phyloP scores from a whole-genome alignment of 2,113 vertebrate genomes.

The Amblyornis subalaris region DNA sequence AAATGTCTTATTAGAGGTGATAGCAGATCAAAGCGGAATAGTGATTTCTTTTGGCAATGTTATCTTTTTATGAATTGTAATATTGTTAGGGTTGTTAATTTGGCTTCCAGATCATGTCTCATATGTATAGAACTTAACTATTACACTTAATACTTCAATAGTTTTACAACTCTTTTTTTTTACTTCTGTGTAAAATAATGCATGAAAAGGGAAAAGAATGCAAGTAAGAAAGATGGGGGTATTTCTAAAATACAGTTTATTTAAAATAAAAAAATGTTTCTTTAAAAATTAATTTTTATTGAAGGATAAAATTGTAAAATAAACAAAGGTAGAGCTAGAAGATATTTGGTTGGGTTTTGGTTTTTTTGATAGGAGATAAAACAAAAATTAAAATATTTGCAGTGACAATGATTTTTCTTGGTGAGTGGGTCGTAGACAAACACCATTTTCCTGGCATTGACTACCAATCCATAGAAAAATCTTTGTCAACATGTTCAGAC shows the following conservation, averaged over 20 bases:
- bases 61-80: background rate
- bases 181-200: background rate
- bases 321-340: background rate
- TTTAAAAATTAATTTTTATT: background rate
- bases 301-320: background rate
- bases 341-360: fast-evolving
- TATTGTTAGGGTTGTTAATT: background rate
- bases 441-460: background rate
- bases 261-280: background rate
- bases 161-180: background rate
- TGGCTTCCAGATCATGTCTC: background rate
- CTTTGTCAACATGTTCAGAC: background rate
- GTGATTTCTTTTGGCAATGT: background rate
- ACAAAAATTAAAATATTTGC: background rate
- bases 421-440: background rate
- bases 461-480: background rate
- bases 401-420: background rate
- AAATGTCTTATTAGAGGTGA: background rate
- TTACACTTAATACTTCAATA: background rate
- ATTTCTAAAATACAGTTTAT: background rate
- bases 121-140: background rate
- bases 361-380: background rate
- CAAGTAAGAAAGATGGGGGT: background rate
- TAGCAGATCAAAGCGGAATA: background rate
- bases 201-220: background rate